Percentiles rank a stretch among this genome's conserved stretches.
phyloP scores from a whole-genome alignment of 2,888 invertebrate species.

The Heteropelma amictum region DNA sequence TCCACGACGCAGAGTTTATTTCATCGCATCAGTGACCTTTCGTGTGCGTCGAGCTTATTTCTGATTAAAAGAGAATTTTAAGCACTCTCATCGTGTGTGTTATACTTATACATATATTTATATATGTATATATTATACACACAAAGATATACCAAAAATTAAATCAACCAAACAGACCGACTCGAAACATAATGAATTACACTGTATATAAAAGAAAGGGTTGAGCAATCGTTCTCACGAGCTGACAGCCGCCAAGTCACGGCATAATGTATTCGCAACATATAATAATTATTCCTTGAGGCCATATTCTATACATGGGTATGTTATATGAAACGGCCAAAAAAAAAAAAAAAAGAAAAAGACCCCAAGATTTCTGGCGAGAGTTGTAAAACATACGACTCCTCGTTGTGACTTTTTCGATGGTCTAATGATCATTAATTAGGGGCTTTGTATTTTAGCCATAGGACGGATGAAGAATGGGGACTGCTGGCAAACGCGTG shows the following conservation, averaged over 20 bases:
- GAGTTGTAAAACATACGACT: neutral
- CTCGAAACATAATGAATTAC: constrained; percentile 51
- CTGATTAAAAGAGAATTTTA: constrained; percentile 35
- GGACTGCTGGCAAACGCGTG: constrained; percentile 41
- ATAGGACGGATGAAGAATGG: constrained; percentile 19
- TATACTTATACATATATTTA: neutral
- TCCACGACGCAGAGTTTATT: constrained; percentile 12
- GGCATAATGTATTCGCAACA: constrained; percentile 50
- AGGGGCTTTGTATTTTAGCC: neutral
- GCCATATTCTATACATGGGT: constrained; percentile 2
- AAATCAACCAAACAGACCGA: constrained; percentile 35
- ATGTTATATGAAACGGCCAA: neutral
- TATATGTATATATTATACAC: neutral
- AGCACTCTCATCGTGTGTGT: constrained; percentile 8
- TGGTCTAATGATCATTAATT: constrained; percentile 13
- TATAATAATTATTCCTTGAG: constrained; percentile 50
- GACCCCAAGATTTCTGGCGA: no score
- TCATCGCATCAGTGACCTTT: constrained; percentile 20
- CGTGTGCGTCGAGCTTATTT: constrained; percentile 1
- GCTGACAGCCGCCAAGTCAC: constrained; percentile 47
- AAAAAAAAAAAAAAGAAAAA: neutral
- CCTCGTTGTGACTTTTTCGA: neutral
- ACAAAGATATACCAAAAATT: constrained; percentile 9
- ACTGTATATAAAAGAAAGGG: constrained; percentile 31
- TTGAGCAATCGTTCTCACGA: constrained; percentile 38